Base-by-base conservation (phyloP, 1,140 invertebrate species). In the Formica exsecta region DNA sequence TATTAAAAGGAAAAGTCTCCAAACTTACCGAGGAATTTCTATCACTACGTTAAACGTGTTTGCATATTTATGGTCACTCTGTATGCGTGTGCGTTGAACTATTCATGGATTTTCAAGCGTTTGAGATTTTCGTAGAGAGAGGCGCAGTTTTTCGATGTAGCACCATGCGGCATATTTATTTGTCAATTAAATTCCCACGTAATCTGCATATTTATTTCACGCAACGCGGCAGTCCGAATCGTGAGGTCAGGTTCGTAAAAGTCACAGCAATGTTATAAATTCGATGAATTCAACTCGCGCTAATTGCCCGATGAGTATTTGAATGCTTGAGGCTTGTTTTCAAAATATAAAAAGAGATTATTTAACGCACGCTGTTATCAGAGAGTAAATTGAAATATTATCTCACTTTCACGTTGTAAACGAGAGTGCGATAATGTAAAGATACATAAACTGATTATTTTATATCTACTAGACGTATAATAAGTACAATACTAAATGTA, bases 151-250 rank as follows among this genome's bases (percentile, higher is more conserved):
- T 79, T 79, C 61, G 41, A 79, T 77, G 29, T 65, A 77, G 19
- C 75, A 66, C 48, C 48, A 51, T 61, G n/a, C 41, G n/a, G 25
- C 29, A 32, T 79, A 79, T 79, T 79, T 79, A 79, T 66, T 79
- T 44, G 61, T 62, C 75, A 79, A 79, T 79, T 79, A 79, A 65
- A 79, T 44, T 44, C 8, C 44, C 29, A 32, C 64, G 41, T 44
- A 79, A 79, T 66, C 61, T 66, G 41, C 41, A 79, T 79, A 79
- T 79, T 79, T 79, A 79, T 79, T 79, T 79, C 44, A 22, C 61
- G 19, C 41, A 41, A n/a, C 61, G n/a, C 19, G 61, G 32, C 75
- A 25, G 29, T n/a, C 22, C 22, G 41, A 64, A 19, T 29, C 25
- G 75, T 41, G 75, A 79, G 29, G 11, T 79, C 75, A 66, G 75